phyloP scores from a whole-genome alignment of 2,888 invertebrate genomes.

The Hymenopus coronatus region DNA sequence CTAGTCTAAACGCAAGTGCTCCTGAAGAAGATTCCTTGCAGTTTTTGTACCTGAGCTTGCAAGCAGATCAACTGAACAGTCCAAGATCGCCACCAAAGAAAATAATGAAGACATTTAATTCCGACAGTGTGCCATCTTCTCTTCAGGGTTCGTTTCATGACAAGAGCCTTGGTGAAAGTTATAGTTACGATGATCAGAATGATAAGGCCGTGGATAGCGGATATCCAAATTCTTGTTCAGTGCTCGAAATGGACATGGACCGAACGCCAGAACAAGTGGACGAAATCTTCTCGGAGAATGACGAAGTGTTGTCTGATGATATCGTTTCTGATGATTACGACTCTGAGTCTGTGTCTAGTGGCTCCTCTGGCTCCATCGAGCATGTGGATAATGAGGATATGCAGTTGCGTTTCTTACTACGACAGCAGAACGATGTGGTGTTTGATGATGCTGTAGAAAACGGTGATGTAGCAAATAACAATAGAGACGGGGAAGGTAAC shows the following conservation, averaged over 20 bases:
- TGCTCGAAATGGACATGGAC: conserved; percentile 41
- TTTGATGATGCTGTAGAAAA: conserved; percentile 47
- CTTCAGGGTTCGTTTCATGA: conserved; percentile 1
- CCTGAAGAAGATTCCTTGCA: neutral
- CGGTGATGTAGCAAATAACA: conserved; percentile 54
- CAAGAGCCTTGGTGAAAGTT: conserved; percentile 5
- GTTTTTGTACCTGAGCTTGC: neutral
- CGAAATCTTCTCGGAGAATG: conserved; percentile 37
- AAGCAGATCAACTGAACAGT: neutral
- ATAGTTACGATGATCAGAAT: conserved; percentile 23
- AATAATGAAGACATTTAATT: neutral
- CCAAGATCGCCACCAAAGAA: neutral
- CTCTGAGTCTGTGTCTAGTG: conserved; percentile 26
- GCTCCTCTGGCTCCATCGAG: neutral
- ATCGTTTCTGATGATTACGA: conserved; percentile 6
- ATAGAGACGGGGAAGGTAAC: conserved; percentile 53
- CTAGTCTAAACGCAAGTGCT: neutral
- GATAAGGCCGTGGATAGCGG: conserved; percentile 41
- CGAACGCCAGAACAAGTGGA: conserved; percentile 39
- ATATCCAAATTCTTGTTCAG: conserved; percentile 43
- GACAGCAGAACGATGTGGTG: conserved; percentile 13
- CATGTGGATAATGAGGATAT: conserved; percentile 12
- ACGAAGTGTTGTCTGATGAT: conserved; percentile 23
- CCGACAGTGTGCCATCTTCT: neutral
- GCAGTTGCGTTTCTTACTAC: conserved; percentile 3